These are phyloP conservation scores for Stenolophus ochropezus DNA, from an alignment of 2,888 invertebrate genomes.

Conservation along the genomic window DNA sequence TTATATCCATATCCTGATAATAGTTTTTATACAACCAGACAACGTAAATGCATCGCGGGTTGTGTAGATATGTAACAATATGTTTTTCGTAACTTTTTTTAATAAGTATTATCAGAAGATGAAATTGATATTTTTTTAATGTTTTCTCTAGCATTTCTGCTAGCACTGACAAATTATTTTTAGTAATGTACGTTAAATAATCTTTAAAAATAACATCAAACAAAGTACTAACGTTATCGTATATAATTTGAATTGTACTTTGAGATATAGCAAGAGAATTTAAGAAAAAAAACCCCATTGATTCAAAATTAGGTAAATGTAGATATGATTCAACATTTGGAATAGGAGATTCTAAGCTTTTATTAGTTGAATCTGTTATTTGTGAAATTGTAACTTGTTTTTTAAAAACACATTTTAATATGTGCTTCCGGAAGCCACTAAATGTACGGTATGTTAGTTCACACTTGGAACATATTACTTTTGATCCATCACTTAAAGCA, in stretches of 20 bases:
- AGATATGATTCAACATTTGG: not conserved
- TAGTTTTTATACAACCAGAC: no score
- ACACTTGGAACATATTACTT: conserved; percentile 1
- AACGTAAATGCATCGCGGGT: no score
- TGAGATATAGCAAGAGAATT: conserved; percentile 1
- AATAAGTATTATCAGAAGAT: not conserved
- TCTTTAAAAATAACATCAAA: not conserved
- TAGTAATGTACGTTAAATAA: not conserved
- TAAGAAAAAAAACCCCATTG: not conserved
- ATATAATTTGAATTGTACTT: not conserved
- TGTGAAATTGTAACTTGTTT: not conserved
- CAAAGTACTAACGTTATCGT: not conserved
- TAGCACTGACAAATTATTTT: not conserved
- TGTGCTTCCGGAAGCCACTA: conserved; percentile 14
- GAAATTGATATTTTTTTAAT: not conserved
- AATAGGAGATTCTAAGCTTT: not conserved
- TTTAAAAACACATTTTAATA: conserved; percentile 10
- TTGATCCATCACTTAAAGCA: not conserved
- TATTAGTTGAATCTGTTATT: not conserved
- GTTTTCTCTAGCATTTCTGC: not conserved
- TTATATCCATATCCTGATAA: no score
- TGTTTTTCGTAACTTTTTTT: not conserved
- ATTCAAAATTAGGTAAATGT: not conserved
- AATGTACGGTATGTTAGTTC: not conserved
- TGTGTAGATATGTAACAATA: no score